These are phyloP conservation scores for Drosophila repleta DNA, from an alignment of 1,140 invertebrate species.

Conservation along the genomic window DNA sequence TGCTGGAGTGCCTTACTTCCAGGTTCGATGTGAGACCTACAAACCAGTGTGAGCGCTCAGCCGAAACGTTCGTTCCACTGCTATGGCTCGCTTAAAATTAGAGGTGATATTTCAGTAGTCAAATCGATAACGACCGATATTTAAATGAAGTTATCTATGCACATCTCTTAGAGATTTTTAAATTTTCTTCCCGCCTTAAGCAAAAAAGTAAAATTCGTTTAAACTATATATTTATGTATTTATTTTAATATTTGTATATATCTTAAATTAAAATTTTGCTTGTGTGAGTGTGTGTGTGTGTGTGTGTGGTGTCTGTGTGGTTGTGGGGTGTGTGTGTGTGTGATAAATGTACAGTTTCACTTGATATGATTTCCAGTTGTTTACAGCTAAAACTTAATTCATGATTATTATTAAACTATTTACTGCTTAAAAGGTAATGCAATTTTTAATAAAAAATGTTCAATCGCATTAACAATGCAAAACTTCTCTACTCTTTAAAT, in stretches of 20 bases:
- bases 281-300: conserved; percentile 45
- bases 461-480: conserved; percentile 52
- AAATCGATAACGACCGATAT: no score
- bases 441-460: conserved; percentile 48
- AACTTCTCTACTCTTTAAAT: conserved; percentile 54
- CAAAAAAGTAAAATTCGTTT: neutral
- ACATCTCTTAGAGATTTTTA: no score
- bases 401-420: conserved; percentile 61
- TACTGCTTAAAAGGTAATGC: conserved; percentile 61
- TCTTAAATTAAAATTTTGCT: conserved; percentile 53
- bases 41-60: no score
- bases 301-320: conserved; percentile 49
- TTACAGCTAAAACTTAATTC: conserved; percentile 70
- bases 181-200: no score
- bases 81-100: no score
- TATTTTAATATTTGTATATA: conserved; percentile 39
- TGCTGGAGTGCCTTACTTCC: no score
- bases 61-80: no score
- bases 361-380: conserved; percentile 71
- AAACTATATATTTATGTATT: conserved; percentile 34
- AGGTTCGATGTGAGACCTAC: no score
- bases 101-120: no score
- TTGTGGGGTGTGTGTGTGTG: conserved; percentile 50
- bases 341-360: conserved; percentile 77
- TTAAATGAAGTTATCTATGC: no score